These are phyloP conservation scores for Suillia variegata DNA, from an alignment of 2,888 invertebrate species.

Conservation along the genomic window DNA sequence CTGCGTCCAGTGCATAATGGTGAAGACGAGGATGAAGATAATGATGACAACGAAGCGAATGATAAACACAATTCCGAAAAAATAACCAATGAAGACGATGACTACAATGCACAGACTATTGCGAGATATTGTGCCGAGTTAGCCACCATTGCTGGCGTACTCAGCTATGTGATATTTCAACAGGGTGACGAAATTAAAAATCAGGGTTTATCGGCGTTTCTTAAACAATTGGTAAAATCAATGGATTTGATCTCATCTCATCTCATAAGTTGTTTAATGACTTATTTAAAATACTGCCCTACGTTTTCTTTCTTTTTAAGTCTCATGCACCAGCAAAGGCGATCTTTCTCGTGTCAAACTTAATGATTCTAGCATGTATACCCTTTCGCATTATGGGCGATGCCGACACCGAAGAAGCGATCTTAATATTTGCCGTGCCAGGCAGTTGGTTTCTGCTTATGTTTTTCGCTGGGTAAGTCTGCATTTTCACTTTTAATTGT, in stretches of 20 bases:
- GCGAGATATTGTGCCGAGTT: conserved; percentile 80
- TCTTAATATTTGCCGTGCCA: conserved; percentile 90
- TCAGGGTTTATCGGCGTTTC: conserved; percentile 87
- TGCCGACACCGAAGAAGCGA: conserved; percentile 84
- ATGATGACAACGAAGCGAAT: conserved; percentile 28
- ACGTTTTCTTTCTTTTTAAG: no score
- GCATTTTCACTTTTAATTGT: not conserved
- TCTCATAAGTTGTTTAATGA: not conserved
- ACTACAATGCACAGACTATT: conserved; percentile 60
- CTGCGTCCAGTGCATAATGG: conserved; percentile 71
- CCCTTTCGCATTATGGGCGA: conserved; percentile 80
- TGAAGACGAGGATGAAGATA: conserved; percentile 50
- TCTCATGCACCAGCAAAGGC: conserved; percentile 93
- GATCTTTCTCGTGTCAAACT: conserved; percentile 89
- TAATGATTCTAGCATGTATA: conserved; percentile 86
- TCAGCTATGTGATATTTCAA: conserved; percentile 87
- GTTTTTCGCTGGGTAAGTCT: conserved; percentile 94
- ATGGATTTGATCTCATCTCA: no score
- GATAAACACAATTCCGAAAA: not conserved
- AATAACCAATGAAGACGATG: conserved; percentile 38
- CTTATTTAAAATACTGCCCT: not conserved
- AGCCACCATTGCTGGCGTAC: conserved; percentile 82
- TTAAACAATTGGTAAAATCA: conserved; percentile 80
- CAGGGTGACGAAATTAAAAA: conserved; percentile 94
- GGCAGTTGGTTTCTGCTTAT: conserved; percentile 97